Evolutionary conservation across 2,888 invertebrate genomes (phyloP).

Genomic region (Trilocha varians): DNA sequence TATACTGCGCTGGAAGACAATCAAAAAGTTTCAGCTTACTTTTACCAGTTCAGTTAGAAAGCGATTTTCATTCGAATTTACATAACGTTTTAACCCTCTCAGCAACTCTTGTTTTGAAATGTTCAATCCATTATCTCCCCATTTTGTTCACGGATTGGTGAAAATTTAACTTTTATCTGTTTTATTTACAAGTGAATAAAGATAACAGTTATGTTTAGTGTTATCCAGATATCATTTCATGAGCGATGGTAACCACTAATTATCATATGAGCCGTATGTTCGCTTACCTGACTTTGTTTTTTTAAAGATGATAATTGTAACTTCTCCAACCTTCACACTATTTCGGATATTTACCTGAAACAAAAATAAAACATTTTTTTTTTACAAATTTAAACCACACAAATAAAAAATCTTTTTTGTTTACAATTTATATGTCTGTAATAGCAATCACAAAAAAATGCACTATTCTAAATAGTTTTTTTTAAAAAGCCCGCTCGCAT

Average conservation of each 20-base stretch:
- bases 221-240: no score
- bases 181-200: background rate
- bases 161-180: conserved; percentile 13
- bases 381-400: no score
- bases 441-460: background rate
- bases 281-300: no score
- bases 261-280: no score
- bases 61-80: conserved; percentile 52
- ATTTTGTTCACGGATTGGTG: conserved; percentile 11
- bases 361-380: no score
- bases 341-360: no score
- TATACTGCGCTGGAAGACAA: conserved; percentile 37
- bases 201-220: no score
- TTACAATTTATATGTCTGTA: no score
- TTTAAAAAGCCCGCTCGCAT: conserved; percentile 40
- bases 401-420: no score
- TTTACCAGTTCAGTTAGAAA: conserved; percentile 46
- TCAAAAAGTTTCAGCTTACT: conserved; percentile 55
- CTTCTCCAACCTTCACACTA: no score
- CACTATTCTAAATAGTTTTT: conserved; percentile 35
- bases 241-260: no score
- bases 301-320: no score
- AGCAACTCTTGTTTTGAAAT: conserved; percentile 42
- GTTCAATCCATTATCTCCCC: conserved; percentile 43
- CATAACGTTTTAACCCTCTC: conserved; percentile 49